Evolutionary conservation across 2,113 vertebrate species (phyloP).

Genomic region (Corythoichthys haematopterus): DNA sequence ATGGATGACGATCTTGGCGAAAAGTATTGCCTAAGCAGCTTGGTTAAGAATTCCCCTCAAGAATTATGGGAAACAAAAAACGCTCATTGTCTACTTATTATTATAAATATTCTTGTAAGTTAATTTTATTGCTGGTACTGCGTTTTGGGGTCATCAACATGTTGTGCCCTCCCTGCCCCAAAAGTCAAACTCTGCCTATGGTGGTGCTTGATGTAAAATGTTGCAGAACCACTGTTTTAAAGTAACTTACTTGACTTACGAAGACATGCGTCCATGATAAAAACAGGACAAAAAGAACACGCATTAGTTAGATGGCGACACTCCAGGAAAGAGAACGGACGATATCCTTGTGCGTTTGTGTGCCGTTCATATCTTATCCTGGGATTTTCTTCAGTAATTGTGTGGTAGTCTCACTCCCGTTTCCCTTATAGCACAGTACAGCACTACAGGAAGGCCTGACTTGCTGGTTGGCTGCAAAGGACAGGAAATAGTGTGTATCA

Average conservation of each 20-base stretch:
- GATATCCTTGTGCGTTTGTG: slow-evolving; percentile 15
- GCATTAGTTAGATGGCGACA: slow-evolving; percentile 6
- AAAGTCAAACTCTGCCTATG: no score
- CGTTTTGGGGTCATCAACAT: no score
- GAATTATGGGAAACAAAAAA: no score
- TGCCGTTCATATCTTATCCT: slow-evolving; percentile 41
- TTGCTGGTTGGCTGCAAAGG: slow-evolving; percentile 60
- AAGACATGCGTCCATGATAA: slow-evolving; percentile 20
- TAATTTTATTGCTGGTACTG: no score
- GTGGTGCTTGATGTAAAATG: no score
- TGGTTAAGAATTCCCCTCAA: no score
- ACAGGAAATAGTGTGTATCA: slow-evolving; percentile 70
- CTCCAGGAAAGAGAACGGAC: slow-evolving; percentile 25
- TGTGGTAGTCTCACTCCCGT: slow-evolving; percentile 42
- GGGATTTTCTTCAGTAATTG: slow-evolving; percentile 31
- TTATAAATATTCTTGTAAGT: no score
- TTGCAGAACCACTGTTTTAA: no score
- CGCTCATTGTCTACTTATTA: no score
- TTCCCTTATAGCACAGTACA: slow-evolving; percentile 58
- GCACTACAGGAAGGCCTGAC: slow-evolving; percentile 64
- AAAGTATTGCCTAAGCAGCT: no score
- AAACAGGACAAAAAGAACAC: slow-evolving; percentile 16
- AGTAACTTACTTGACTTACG: slow-evolving; percentile 9
- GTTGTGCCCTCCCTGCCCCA: no score
- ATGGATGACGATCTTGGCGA: no score